A percentile compares a stretch with the other conserved stretches of the same genome.
Conservation (phyloP, 2,113 vertebrate genomes). For the Thalassoma bifasciatum region DNA sequence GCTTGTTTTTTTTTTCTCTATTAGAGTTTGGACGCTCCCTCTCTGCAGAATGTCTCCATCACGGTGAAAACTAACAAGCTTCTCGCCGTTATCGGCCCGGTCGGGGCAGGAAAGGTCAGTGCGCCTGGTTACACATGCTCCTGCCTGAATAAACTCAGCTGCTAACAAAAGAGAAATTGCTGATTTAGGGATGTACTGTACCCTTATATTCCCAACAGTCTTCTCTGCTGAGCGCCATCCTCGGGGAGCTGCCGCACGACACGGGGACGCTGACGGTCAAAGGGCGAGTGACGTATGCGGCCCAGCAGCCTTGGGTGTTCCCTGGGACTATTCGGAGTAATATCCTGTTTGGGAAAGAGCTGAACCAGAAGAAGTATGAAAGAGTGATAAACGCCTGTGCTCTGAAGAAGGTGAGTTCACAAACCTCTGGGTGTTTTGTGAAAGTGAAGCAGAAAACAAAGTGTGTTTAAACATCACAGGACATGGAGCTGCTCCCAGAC, state of each 20-base stretch:
- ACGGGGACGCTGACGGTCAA: slow-evolving; percentile 82
- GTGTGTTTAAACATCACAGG: slow-evolving; percentile 74
- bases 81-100: slow-evolving; percentile 90
- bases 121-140: no score
- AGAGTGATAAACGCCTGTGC: slow-evolving; percentile 89
- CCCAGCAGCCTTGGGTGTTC: slow-evolving; percentile 95
- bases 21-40: slow-evolving; percentile 86
- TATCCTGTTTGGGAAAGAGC: slow-evolving; percentile 91
- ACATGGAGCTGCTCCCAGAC: slow-evolving; percentile 87
- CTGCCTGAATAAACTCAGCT: no score
- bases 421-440: no score
- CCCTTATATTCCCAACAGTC: slow-evolving; percentile 80
- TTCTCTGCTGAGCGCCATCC: slow-evolving; percentile 88
- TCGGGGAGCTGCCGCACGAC: slow-evolving; percentile 87
- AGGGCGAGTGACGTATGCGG: slow-evolving; percentile 89
- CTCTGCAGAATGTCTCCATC: slow-evolving; percentile 86
- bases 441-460: no score
- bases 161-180: not conserved
- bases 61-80: slow-evolving; percentile 85
- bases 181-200: not conserved
- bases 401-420: slow-evolving; percentile 86
- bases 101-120: slow-evolving; percentile 92
- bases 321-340: slow-evolving; percentile 92
- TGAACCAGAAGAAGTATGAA: slow-evolving; percentile 87
- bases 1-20: no score